A percentile compares a stretch with the other conserved stretches of the same genome.
These are phyloP conservation scores for Dissostichus mawsoni DNA, from an alignment of 2,113 vertebrate species.

Conservation along the genomic window DNA sequence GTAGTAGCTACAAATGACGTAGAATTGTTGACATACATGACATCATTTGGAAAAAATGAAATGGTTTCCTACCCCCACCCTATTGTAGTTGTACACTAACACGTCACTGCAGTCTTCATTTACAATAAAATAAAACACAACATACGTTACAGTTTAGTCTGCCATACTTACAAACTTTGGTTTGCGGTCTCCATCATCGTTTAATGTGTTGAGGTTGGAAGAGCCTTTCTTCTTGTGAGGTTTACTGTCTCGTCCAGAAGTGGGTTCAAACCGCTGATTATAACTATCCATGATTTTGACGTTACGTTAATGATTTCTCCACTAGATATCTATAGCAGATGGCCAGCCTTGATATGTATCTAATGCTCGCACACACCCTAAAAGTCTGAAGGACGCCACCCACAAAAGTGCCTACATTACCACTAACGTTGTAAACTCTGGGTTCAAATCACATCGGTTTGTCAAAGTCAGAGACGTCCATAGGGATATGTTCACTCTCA, in stretches of 20 bases:
- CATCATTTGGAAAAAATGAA: background rate
- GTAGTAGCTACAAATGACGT: no score
- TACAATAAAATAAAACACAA: background rate
- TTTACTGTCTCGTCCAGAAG: slow-evolving; percentile 74
- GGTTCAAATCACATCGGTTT: background rate
- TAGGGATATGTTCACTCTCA: background rate
- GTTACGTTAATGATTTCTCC: background rate
- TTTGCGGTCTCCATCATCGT: slow-evolving; percentile 83
- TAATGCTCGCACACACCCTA: background rate
- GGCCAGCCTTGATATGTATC: background rate
- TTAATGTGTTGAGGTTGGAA: slow-evolving; percentile 20
- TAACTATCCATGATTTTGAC: slow-evolving; percentile 75
- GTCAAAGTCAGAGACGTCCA: background rate
- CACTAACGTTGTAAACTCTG: background rate
- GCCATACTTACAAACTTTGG: slow-evolving; percentile 84
- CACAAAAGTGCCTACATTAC: background rate
- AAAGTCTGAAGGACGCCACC: background rate
- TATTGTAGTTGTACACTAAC: no score
- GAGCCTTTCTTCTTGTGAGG: slow-evolving; percentile 78
- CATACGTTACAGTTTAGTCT: no score
- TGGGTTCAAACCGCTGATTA: slow-evolving; percentile 66
- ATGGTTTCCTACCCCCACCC: no score
- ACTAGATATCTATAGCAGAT: background rate
- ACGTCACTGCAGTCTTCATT: background rate
- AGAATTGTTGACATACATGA: background rate